phyloP scores from a whole-genome alignment of 2,797 vertebrate genomes.

The Lagocephalus sceleratus region DNA sequence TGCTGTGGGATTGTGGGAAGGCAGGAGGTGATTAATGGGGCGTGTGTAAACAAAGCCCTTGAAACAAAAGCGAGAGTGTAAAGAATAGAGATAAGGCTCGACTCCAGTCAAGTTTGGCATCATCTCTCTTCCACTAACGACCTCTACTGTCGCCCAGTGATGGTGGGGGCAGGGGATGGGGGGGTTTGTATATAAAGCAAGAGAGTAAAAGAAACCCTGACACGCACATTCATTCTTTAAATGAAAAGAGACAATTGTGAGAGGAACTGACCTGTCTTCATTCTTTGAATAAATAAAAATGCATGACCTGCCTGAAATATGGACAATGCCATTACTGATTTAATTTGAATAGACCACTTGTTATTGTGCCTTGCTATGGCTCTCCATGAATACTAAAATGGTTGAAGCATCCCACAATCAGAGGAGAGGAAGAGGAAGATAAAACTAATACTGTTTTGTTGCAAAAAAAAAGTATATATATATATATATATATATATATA shows the following conservation, averaged over 20 bases:
- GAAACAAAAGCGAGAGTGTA: conserved; percentile 82
- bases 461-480: too few species aligned
- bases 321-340: conserved; percentile 81
- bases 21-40: conserved; percentile 80
- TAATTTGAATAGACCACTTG: conserved; percentile 81
- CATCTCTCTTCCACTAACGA: conserved; percentile 82
- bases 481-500: too few species aligned
- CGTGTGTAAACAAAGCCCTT: conserved; percentile 82
- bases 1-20: conserved; percentile 70
- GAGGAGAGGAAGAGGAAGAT: conserved; percentile 48
- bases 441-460: too few species aligned
- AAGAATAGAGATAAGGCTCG: conserved; percentile 80
- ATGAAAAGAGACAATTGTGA: conserved; percentile 81
- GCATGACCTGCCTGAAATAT: conserved; percentile 79
- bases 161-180: conserved; percentile 57
- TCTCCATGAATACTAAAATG: conserved; percentile 68
- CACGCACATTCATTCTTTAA: conserved; percentile 79
- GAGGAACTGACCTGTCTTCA: conserved; percentile 76
- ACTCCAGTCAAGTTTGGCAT: conserved; percentile 81
- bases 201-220: conserved; percentile 72
- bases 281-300: conserved; percentile 81
- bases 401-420: conserved; percentile 46
- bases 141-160: conserved; percentile 79
- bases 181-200: conserved; percentile 62
- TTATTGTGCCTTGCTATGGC: conserved; percentile 63